Percentiles rank a stretch among this genome's conserved stretches.
These are phyloP conservation scores for Apamea epomidion DNA, from an alignment of 2,888 invertebrate genomes.

Conservation along the genomic window DNA sequence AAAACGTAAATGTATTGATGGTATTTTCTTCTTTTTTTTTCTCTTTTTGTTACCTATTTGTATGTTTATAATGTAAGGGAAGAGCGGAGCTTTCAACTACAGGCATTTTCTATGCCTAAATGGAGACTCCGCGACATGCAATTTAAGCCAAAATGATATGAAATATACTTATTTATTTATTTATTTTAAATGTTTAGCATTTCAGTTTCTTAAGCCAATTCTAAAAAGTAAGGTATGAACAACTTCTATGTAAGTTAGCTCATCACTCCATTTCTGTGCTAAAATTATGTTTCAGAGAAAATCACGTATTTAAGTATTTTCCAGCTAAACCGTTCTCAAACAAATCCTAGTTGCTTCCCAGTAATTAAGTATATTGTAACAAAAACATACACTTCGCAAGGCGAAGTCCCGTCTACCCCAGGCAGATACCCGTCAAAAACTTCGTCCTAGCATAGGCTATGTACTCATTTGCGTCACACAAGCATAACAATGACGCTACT, in stretches of 20 bases:
- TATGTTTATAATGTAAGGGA: no score
- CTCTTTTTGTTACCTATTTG: no score
- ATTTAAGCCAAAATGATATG: no score
- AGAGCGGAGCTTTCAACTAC: no score
- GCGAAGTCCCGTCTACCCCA: not conserved
- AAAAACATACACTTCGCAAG: not conserved
- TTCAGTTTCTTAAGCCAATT: not conserved
- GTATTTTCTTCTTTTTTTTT: no score
- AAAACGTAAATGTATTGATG: no score
- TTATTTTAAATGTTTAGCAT: not conserved
- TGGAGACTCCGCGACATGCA: no score
- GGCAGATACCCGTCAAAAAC: conserved; percentile 33
- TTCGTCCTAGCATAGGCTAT: not conserved
- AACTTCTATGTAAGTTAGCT: not conserved
- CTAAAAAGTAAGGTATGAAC: not conserved
- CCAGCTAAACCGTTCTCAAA: not conserved
- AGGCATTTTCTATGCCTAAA: no score
- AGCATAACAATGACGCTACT: conserved; percentile 46
- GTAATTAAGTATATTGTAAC: not conserved
- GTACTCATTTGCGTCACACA: conserved; percentile 29
- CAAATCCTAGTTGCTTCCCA: no score
- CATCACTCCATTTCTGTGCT: not conserved
- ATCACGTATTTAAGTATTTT: not conserved
- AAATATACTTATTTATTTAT: no score
- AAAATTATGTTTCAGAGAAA: not conserved